phyloP scores from a whole-genome alignment of 2,113 vertebrate genomes.

The Chionis minor region DNA sequence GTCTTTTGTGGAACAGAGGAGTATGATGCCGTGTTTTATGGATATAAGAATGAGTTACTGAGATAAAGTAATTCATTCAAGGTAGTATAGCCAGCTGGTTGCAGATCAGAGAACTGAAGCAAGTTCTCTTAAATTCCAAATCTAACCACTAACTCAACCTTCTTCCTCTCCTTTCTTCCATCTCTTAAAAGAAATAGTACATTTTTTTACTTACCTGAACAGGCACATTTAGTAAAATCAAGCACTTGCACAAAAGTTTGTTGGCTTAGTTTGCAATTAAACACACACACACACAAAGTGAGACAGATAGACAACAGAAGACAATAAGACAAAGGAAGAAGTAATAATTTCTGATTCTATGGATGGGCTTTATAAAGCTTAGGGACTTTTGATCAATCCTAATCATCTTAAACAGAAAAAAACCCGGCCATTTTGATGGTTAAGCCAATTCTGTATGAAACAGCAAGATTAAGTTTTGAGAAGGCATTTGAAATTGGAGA shows the following conservation, averaged over 20 bases:
- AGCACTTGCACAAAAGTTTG: not conserved
- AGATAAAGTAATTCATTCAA: not conserved
- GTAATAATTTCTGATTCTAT: not conserved
- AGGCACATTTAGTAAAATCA: not conserved
- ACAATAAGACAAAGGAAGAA: not conserved
- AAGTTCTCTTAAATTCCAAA: not conserved
- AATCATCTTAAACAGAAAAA: not conserved
- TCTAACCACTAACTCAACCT: not conserved
- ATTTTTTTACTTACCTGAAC: not conserved
- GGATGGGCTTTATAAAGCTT: not conserved
- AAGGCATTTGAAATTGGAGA: slow-evolving; percentile 28
- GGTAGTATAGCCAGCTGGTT: not conserved
- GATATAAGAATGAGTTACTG: not conserved
- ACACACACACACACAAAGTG: not conserved
- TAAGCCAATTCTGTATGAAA: not conserved
- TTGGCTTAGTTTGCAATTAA: not conserved
- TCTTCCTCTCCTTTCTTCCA: not conserved
- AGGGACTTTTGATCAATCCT: not conserved
- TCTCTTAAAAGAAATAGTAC: not conserved
- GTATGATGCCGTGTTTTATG: not conserved
- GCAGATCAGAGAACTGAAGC: not conserved
- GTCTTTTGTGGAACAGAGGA: not conserved
- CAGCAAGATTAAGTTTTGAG: not conserved
- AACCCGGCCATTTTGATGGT: not conserved
- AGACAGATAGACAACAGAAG: not conserved